Percentiles rank a stretch among this genome's conserved stretches.
Evolutionary conservation across 2,113 vertebrate genomes (phyloP).

Genomic region (Aptenodytes forsteri): DNA sequence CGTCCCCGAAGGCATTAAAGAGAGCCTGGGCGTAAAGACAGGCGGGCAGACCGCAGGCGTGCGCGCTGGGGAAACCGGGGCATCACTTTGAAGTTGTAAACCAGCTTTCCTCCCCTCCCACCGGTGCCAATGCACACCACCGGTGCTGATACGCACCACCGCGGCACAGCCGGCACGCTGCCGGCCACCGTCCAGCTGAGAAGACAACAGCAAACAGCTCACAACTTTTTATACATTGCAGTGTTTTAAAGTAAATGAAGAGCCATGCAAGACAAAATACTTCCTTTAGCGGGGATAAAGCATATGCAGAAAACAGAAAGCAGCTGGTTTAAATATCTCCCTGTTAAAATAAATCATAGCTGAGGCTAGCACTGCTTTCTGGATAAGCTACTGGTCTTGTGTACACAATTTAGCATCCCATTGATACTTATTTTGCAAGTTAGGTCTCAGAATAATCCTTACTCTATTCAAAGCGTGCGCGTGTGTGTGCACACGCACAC

Average conservation of each 20-base stretch:
- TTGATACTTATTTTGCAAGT: neutral
- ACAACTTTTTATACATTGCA: neutral
- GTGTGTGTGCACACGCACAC: rapidly evolving
- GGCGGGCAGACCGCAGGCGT: neutral
- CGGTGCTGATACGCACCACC: neutral
- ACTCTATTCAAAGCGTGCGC: neutral
- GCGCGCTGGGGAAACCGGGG: neutral
- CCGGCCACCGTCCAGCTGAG: neutral
- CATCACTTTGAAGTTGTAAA: neutral
- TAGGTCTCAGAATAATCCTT: neutral
- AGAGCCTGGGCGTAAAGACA: neutral
- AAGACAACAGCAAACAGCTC: neutral
- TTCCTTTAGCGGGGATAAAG: neutral
- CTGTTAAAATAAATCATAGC: neutral
- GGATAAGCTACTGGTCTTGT: neutral
- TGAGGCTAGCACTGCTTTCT: neutral
- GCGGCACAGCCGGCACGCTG: neutral
- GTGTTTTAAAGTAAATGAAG: neutral
- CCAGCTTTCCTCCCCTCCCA: neutral
- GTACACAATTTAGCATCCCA: neutral
- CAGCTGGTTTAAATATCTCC: neutral
- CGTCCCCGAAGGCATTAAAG: neutral
- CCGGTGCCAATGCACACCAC: neutral
- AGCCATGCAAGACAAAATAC: neutral
- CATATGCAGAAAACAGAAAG: neutral